Base-by-base conservation (phyloP, 53 echinoderm and acorn worm species). In the Actinopyga echinites region DNA sequence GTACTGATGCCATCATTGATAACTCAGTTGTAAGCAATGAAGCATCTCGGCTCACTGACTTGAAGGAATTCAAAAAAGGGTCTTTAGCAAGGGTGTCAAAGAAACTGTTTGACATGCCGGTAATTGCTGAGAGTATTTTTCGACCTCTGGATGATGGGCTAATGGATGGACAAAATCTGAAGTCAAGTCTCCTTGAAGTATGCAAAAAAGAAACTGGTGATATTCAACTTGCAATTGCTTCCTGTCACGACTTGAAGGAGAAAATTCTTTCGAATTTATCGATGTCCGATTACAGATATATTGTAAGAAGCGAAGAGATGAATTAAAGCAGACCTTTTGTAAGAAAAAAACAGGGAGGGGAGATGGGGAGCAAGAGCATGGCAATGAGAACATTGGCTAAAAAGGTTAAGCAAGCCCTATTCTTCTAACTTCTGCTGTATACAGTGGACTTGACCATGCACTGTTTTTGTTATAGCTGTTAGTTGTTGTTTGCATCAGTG, bases 281-380 rank as follows among this genome's bases (percentile, higher is more conserved):
- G 66, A 64, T 49, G 64, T 35, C n/a, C 83, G 67, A 2, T 54
- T 83, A 65, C 83, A 83, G 52, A 44, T 83, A 44, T 83, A 65
- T 67, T 83, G 67, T 67, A 83, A 65, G 53, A 65, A 66, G 64
- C 65, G 19, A 32, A 83, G 12, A 22, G 30, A 21, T 4, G n/a
- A n/a, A n/a, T n/a, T n/a, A n/a, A n/a, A 61, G 13, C 1, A 62
- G 12, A 4, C 24, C 6, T 4, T 22, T 6, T 44, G 49, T 44
- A 29, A 40, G 30, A 44, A 65, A 83, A 44, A n/a, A 34, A n/a
- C 64, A 65, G 64, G 26, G 42, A 6, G 22, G 23, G 65, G 83
- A 83, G 33, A 65, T 83, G 29, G 83, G 83, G 42, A 83, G 66
- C 83, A 83, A 83, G 28, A 64, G 64, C 62, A 82, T 61, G 35